Percentiles rank a stretch among this genome's conserved stretches.
These are phyloP conservation scores for Cephus rjabovi DNA, from an alignment of 2,888 invertebrate genomes.

Conservation along the genomic window DNA sequence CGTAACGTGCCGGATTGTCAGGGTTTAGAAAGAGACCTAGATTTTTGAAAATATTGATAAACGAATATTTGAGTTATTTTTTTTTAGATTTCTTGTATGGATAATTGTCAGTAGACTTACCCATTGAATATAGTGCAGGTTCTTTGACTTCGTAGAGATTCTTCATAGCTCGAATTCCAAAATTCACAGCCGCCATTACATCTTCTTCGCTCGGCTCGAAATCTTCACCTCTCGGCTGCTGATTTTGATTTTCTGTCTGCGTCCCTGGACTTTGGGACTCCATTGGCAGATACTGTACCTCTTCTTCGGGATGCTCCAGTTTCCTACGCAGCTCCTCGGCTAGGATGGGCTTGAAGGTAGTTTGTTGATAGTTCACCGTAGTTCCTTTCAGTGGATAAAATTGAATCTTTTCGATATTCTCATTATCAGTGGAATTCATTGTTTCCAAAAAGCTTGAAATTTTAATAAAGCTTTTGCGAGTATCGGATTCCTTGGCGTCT, in stretches of 20 bases:
- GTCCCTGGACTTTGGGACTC: neutral
- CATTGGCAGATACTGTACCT: slow-evolving; percentile 10
- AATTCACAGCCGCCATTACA: slow-evolving; percentile 75
- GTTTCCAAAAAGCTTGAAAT: neutral
- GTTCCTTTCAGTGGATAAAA: slow-evolving; percentile 15
- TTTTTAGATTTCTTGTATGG: slow-evolving; percentile 9
- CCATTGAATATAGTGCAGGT: slow-evolving; percentile 73
- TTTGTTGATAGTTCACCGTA: slow-evolving; percentile 13
- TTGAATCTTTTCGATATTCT: neutral
- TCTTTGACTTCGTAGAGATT: slow-evolving; percentile 73
- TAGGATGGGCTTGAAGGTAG: slow-evolving; percentile 15
- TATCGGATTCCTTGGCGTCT: neutral
- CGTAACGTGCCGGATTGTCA: slow-evolving; percentile 76
- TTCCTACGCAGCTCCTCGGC: slow-evolving; percentile 1
- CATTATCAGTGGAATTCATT: neutral
- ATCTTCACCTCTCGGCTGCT: neutral
- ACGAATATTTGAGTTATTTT: neutral
- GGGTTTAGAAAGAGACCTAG: slow-evolving; percentile 75
- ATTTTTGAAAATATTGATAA: neutral
- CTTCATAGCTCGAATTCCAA: slow-evolving; percentile 76
- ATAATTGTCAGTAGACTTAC: slow-evolving; percentile 56
- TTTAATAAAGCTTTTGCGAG: neutral
- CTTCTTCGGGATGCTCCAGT: slow-evolving; percentile 4
- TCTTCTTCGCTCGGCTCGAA: slow-evolving; percentile 60
- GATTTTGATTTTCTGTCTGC: neutral